A percentile compares a stretch with the other conserved stretches of the same genome.
Evolutionary conservation across 2,113 vertebrate genomes (phyloP).

Genomic region (Embiotoca jacksoni): DNA sequence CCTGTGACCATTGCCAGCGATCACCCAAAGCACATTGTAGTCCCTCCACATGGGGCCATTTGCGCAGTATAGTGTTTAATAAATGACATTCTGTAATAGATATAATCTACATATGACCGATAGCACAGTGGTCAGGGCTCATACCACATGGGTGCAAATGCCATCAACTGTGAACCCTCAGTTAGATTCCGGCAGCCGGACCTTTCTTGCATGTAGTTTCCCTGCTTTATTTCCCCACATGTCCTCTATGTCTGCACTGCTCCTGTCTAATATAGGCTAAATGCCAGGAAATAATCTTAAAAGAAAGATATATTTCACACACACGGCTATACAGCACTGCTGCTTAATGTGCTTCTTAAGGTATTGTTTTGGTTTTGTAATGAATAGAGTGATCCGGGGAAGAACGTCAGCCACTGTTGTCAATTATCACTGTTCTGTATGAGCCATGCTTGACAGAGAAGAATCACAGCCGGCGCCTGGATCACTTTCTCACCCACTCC

Average conservation of each 20-base stretch:
- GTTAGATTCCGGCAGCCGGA: too few species aligned
- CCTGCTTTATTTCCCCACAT: too few species aligned
- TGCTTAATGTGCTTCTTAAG: conserved; percentile 46
- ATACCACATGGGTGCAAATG: too few species aligned
- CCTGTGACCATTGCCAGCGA: background rate
- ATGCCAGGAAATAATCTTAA: too few species aligned
- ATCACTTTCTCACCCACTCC: conserved; percentile 67
- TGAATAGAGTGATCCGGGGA: conserved; percentile 69
- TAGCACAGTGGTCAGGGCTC: too few species aligned
- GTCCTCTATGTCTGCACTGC: too few species aligned
- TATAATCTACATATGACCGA: background rate
- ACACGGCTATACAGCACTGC: background rate
- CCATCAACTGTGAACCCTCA: too few species aligned
- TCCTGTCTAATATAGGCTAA: too few species aligned
- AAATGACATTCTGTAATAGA: conserved; percentile 23
- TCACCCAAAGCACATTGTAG: conserved; percentile 3
- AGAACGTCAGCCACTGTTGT: conserved; percentile 60
- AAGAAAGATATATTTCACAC: background rate
- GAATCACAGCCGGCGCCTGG: conserved; percentile 70
- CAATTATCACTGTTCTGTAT: conserved; percentile 70
- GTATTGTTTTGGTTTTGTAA: conserved; percentile 63
- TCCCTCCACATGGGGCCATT: background rate
- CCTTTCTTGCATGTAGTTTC: too few species aligned
- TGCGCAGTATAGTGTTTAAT: conserved; percentile 6
- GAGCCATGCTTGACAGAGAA: conserved; percentile 66